Percentiles rank a stretch among this genome's conserved stretches.
Evolutionary conservation across 2,888 invertebrate species (phyloP).

Genomic region (Anorthoa munda): DNA sequence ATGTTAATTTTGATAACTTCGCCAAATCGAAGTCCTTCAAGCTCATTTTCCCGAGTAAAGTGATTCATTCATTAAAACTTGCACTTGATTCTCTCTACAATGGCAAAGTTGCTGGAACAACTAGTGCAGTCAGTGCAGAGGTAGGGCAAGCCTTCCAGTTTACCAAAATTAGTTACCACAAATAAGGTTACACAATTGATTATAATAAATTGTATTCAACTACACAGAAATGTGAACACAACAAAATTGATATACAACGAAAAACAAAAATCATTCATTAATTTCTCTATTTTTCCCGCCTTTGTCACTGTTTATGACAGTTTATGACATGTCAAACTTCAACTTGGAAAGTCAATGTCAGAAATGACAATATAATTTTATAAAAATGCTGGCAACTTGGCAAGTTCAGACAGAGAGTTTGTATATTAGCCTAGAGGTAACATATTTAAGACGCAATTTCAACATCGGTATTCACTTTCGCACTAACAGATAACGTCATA

Average conservation of each 20-base stretch:
- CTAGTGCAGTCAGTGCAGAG: background rate
- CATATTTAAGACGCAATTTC: no score
- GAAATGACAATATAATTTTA: background rate
- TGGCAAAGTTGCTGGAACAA: background rate
- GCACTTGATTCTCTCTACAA: constrained; percentile 17
- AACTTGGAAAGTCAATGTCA: background rate
- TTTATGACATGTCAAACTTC: background rate
- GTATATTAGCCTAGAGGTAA: no score
- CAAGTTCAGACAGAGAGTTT: no score
- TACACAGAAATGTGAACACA: background rate
- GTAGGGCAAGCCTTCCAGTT: background rate
- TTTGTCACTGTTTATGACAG: constrained; percentile 44
- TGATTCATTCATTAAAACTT: constrained; percentile 10
- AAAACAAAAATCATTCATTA: constrained; percentile 17
- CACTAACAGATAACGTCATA: no score
- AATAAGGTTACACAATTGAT: background rate
- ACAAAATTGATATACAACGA: background rate
- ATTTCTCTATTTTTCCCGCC: constrained; percentile 52
- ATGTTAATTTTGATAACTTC: constrained; percentile 73
- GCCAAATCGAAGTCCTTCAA: constrained; percentile 71
- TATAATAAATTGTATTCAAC: background rate
- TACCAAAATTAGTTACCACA: background rate
- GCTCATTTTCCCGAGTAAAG: constrained; percentile 67
- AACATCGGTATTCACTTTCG: no score
- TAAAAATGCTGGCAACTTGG: background rate